These are phyloP conservation scores for Eupithecia exiguata DNA, from an alignment of 2,888 invertebrate species.

Conservation along the genomic window DNA sequence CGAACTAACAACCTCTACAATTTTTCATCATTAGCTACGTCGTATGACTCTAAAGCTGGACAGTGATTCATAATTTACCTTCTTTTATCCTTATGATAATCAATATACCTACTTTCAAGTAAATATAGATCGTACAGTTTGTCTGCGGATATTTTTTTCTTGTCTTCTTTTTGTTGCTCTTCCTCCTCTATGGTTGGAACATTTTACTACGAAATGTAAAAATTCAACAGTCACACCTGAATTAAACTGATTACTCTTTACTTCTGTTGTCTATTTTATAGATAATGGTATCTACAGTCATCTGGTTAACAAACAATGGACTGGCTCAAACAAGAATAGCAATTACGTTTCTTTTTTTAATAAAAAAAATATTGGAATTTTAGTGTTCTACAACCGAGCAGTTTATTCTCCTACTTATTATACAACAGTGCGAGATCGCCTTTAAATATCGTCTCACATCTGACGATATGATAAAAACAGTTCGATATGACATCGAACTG, in stretches of 20 bases:
- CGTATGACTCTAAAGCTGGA: conserved; percentile 1
- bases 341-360: neutral
- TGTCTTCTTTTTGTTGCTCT: neutral
- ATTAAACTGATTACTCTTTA: neutral
- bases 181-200: neutral
- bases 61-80: conserved; percentile 7
- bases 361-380: neutral
- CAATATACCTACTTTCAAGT: neutral
- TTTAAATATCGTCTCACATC: conserved; percentile 54
- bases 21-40: conserved; percentile 7
- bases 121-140: neutral
- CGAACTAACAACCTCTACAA: conserved; percentile 13
- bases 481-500: too few relatives aligned
- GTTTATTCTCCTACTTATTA: conserved; percentile 8
- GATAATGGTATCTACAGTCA: neutral
- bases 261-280: neutral
- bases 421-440: conserved; percentile 19
- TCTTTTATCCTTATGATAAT: neutral
- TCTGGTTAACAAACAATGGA: neutral
- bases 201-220: neutral
- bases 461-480: too few relatives aligned
- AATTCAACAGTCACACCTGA: neutral
- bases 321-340: neutral
- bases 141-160: neutral
- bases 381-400: conserved; percentile 5